Base-by-base conservation (phyloP, 2,113 vertebrate species). In the Peromyscus polionotus region DNA sequence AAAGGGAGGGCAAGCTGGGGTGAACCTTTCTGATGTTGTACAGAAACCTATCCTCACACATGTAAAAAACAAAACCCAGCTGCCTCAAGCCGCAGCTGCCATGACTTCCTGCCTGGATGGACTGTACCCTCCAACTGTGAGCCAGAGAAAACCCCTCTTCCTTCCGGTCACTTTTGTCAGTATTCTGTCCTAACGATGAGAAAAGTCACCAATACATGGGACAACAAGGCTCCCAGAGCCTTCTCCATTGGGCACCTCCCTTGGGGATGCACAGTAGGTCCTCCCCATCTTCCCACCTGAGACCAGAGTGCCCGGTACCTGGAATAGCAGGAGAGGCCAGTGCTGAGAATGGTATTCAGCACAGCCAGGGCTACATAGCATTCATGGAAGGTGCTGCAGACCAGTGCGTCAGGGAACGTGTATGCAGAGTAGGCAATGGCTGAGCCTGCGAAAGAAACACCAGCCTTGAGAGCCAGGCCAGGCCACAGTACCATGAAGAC, bases 371-470 rank as follows among this genome's bases (percentile, higher is more conserved):
- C 95, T 36, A 99, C 54, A 42, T 99, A 99, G 95, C 98, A 98
- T 2, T 90, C 95, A 1, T 99, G 99, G 98, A 99, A 99, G 11
- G 95, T 20, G 97, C 99, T 96, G 96, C 98, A 91, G 36, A 99
- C 51, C 99, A 99, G 99, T 7, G 98, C 98, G 5, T 98, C 98
- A 0, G 99, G 99, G 97, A 99, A 99, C 0, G 98, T 45, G 4
- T 99, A 99, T 0, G 99, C 99, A 0, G 99, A 99, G 89, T 99
- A 99, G 0, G 99, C 98, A 33, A 99, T 98, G 0, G 99, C 99
- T 0, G 99, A 99, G 2, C 99, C 99, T 99, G 98, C 4, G 14
- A 65, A 61, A 0, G 54, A 4, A 80, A 95, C 59, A 20, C 1
- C 80, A 76, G 79, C 54, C 11, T 36, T 81, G 72, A 84, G 54